Evolutionary conservation across 2,113 vertebrate species (phyloP).

Genomic region (Ovis canadensis): DNA sequence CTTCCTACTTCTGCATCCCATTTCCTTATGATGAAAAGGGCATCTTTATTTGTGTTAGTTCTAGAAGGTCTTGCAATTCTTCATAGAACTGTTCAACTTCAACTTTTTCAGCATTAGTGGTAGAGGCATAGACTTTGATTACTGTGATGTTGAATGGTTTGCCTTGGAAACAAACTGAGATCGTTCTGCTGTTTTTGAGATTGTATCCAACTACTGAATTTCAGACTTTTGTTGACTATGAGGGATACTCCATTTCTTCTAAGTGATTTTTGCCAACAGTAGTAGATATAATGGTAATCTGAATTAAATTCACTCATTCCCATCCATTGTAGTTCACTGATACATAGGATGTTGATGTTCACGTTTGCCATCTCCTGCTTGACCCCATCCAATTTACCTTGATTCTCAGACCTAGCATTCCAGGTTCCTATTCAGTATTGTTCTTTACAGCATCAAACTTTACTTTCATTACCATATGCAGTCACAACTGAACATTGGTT

Average conservation of each 20-base stretch:
- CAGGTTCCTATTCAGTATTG: background rate
- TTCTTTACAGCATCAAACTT: background rate
- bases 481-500: background rate
- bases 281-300: background rate
- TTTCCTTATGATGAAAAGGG: background rate
- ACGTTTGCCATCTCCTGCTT: background rate
- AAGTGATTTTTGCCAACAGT: background rate
- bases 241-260: background rate
- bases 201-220: background rate
- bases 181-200: background rate
- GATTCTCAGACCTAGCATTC: background rate
- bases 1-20: background rate
- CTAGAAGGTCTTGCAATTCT: background rate
- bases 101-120: background rate
- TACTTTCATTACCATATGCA: background rate
- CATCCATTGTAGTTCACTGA: background rate
- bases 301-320: background rate
- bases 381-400: background rate
- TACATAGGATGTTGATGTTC: background rate
- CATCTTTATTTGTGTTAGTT: background rate
- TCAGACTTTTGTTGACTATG: background rate
- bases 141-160: background rate
- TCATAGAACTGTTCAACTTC: background rate
- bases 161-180: background rate
- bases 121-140: background rate